Evolutionary conservation across 1,140 invertebrate genomes (phyloP).

Genomic region (Drosophila seguyi): DNA sequence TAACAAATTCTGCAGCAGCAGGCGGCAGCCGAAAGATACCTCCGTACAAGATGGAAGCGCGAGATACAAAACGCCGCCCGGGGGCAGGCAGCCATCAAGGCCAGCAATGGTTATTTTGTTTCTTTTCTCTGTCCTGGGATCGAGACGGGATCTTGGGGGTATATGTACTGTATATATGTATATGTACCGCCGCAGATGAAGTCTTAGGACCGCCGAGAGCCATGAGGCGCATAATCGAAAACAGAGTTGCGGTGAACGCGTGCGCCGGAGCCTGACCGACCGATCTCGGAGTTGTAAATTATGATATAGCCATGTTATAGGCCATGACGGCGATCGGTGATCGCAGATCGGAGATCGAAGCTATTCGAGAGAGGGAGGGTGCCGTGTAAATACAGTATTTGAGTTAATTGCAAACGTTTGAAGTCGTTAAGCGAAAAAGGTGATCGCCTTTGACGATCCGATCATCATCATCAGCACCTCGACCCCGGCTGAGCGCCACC

Average conservation of each 20-base stretch:
- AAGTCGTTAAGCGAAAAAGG: conserved; percentile 48
- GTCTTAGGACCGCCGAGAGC: conserved; percentile 57
- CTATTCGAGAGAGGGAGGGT: neutral
- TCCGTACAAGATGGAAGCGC: conserved; percentile 65
- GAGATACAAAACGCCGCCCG: conserved; percentile 74
- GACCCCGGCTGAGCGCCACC: conserved; percentile 49
- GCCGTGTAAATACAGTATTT: conserved; percentile 65
- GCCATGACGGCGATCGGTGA: conserved; percentile 26
- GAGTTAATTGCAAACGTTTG: conserved; percentile 66
- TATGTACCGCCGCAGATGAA: conserved; percentile 26
- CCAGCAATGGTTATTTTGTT: conserved; percentile 42
- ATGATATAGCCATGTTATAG: conserved; percentile 69
- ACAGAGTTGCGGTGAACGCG: conserved; percentile 71
- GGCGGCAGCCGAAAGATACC: conserved; percentile 52
- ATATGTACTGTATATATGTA: neutral
- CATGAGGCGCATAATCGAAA: conserved; percentile 77
- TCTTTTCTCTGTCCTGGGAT: neutral
- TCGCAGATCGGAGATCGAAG: conserved; percentile 16
- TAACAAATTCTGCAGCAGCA: conserved; percentile 76
- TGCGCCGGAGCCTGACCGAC: conserved; percentile 64
- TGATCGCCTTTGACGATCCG: conserved; percentile 44
- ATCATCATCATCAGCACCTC: conserved; percentile 40
- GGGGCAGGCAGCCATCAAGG: conserved; percentile 70
- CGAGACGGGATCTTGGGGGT: conserved; percentile 1
- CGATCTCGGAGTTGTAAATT: conserved; percentile 66